Evolutionary conservation across 2,797 vertebrate genomes (phyloP).

Genomic region (Triplophysa bombifrons): DNA sequence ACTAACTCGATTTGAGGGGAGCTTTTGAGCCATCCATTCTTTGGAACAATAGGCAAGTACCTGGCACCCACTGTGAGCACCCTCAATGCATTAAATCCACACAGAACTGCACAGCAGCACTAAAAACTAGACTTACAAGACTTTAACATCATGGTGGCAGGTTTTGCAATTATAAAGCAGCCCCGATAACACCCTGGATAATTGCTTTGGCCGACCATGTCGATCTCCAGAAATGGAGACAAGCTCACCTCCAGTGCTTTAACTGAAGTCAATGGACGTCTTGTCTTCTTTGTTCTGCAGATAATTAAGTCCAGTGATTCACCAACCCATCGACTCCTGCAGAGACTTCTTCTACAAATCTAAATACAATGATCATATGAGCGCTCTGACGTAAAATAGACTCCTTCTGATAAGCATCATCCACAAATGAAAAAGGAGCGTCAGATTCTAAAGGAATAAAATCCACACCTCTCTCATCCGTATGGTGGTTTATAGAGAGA

Average conservation of each 20-base stretch:
- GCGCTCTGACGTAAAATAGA: not conserved
- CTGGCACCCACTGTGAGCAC: not conserved
- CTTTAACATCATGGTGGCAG: not conserved
- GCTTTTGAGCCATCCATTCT: no score
- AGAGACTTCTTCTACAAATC: not conserved
- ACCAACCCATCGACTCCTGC: not conserved
- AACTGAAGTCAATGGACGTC: not conserved
- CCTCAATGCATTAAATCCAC: not conserved
- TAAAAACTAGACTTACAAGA: not conserved
- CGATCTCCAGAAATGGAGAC: not conserved
- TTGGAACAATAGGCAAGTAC: not conserved
- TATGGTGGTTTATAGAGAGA: not conserved
- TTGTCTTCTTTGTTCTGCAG: conserved; percentile 14
- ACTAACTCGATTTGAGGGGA: no score
- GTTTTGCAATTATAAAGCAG: not conserved
- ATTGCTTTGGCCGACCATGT: conserved; percentile 18
- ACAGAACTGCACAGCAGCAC: not conserved
- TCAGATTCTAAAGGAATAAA: not conserved
- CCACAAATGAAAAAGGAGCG: not conserved
- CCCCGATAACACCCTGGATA: not conserved
- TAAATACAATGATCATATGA: conserved; percentile 9
- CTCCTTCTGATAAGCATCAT: not conserved
- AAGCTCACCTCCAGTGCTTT: not conserved
- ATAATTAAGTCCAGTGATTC: conserved; percentile 20
- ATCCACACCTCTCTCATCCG: not conserved